phyloP scores from a whole-genome alignment of 2,888 invertebrate species.

The Lasius platythorax region DNA sequence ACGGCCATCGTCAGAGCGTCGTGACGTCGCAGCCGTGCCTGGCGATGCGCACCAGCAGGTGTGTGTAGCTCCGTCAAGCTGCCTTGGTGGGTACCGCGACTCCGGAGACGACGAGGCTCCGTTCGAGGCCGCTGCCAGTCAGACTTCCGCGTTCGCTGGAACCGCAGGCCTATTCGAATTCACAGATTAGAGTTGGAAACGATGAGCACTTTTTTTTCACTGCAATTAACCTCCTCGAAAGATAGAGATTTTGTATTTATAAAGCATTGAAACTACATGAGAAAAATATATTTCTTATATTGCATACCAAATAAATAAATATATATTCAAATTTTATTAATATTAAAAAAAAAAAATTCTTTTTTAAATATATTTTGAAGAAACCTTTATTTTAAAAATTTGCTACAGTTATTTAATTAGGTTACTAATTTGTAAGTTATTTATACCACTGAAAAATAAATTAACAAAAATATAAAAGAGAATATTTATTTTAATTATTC shows the following conservation, averaged over 20 bases:
- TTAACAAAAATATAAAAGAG: background rate
- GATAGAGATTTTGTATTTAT: background rate
- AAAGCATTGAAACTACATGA: background rate
- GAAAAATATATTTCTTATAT: slow-evolving; percentile 1
- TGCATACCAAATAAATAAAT: background rate
- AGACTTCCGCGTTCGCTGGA: slow-evolving; percentile 82
- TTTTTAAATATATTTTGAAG: background rate
- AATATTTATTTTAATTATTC: background rate
- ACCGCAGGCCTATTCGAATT: slow-evolving; percentile 81
- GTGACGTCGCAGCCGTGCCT: slow-evolving; percentile 85
- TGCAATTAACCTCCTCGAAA: background rate
- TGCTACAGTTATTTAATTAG: background rate
- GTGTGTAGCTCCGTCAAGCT: slow-evolving; percentile 86
- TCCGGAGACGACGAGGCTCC: slow-evolving; percentile 86
- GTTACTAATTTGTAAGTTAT: background rate
- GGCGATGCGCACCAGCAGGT: slow-evolving; percentile 85
- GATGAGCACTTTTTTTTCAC: background rate
- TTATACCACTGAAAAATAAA: background rate
- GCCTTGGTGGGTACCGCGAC: slow-evolving; percentile 86
- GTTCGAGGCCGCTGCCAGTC: slow-evolving; percentile 83
- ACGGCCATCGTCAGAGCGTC: slow-evolving; percentile 85
- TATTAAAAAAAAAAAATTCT: background rate
- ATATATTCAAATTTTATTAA: background rate
- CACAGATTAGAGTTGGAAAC: slow-evolving; percentile 15
- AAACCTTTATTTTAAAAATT: background rate